phyloP scores from a whole-genome alignment of 2,888 invertebrate species.

The Tenthredo livida region DNA sequence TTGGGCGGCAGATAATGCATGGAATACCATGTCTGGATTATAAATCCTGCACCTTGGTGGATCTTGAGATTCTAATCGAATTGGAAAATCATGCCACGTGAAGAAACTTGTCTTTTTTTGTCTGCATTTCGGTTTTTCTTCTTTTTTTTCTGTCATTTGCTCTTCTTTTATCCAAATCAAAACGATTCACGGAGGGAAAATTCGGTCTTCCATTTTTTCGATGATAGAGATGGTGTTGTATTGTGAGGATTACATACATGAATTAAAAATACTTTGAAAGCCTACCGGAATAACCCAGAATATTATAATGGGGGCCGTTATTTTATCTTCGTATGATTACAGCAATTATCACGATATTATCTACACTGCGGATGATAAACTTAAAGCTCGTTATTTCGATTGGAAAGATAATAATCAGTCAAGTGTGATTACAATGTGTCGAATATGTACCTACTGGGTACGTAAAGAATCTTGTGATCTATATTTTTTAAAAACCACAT shows the following conservation, averaged over 20 bases:
- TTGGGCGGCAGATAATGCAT: neutral
- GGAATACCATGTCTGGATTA: neutral
- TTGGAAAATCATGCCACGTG: no score
- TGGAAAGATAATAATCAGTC: neutral
- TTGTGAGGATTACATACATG: no score
- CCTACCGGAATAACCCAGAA: neutral
- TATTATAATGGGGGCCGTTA: neutral
- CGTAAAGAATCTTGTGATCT: neutral
- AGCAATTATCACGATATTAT: neutral
- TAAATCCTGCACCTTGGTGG: neutral
- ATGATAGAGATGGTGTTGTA: no score
- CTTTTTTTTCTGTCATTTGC: neutral
- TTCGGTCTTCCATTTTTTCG: no score
- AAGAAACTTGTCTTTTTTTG: no score
- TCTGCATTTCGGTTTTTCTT: neutral
- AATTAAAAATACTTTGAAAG: no score
- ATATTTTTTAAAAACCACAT: neutral
- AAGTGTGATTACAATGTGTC: neutral
- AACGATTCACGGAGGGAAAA: no score
- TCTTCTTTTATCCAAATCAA: no score
- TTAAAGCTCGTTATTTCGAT: neutral
- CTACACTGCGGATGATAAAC: neutral
- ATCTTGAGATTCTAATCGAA: neutral
- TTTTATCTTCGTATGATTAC: slow-evolving; percentile 1
- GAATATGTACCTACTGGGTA: neutral